Evolutionary conservation across 30 jellyfish, hydroid and myxozoan genomes (phyloP), one percentile per base, ranked within the genome.

Genomic region (Aurelia sp.): DNA sequence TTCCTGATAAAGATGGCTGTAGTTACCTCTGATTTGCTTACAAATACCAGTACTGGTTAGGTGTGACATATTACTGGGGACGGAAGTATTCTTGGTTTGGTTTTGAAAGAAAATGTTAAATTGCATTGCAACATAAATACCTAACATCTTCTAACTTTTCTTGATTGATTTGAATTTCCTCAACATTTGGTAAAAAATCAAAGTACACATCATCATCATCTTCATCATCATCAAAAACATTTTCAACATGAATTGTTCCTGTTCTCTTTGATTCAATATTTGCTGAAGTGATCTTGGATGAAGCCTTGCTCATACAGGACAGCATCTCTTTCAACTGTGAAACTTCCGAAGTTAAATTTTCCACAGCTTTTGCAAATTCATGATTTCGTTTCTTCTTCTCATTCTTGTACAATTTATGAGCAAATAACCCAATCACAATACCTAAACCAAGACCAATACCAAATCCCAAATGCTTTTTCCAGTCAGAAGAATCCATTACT

Each of bases 381-480:
- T 87, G 85, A 4, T 53, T 33, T 8, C 81, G 81, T 72, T 81
- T 86, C 41, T 61, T 8, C 38, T 52, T 76, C 53, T 86, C 91
- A 4, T 71, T 80, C 35, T 74, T 55, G 27, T 72, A 75, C n/a
- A 57, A 13, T 58, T 74, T 60, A 51, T 66, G 63, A 33, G 63
- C 41, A 44, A 89, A 2, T 30, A 63, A 74, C 35, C 90, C 76
- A 44, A 85, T 71, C 27, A 82, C 78, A 9, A 92, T 67, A 61
- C 98, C 98, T 22, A 87, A 30, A 0, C 98, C 98, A 58, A 86
- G 84, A 16, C 97, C 94, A 35, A 92, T 6, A 48, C 91, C 88
- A 65, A 81, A 74, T 4, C 97, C 97, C 55, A 92, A 15, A 33
- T 79, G 79, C 15, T 20, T 79, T 22, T 53, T 24, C 63, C 50